These are phyloP conservation scores for Cynoglossus semilaevis DNA, from an alignment of 2,113 vertebrate species.

Conservation along the genomic window DNA sequence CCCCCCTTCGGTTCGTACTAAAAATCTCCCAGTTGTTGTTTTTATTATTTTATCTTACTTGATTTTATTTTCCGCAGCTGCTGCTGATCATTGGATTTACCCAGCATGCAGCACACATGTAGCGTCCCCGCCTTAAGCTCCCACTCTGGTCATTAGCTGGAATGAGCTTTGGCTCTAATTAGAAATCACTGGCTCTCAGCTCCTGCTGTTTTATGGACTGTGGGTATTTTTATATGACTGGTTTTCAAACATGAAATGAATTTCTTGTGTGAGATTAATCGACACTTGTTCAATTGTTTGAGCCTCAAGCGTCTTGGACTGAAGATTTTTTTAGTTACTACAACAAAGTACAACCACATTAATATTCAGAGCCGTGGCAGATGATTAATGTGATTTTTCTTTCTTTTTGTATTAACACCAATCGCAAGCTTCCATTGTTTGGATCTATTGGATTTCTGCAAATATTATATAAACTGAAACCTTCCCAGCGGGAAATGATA, in stretches of 20 bases:
- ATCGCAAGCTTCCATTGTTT: constrained; percentile 5
- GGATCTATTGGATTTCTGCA: constrained; percentile 2
- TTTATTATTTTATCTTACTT: constrained; percentile 9
- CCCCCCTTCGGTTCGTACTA: neutral
- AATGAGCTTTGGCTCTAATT: constrained; percentile 70
- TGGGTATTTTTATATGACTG: constrained; percentile 74
- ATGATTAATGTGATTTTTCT: constrained; percentile 28
- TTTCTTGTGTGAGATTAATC: constrained; percentile 68
- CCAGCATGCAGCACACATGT: constrained; percentile 39
- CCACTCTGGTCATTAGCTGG: constrained; percentile 72
- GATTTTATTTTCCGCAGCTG: constrained; percentile 16
- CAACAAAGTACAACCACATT: constrained; percentile 28
- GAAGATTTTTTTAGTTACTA: constrained; percentile 39
- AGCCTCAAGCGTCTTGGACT: constrained; percentile 26
- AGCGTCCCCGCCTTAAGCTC: constrained; percentile 38
- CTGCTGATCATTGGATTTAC: constrained; percentile 23
- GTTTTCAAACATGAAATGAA: constrained; percentile 73
- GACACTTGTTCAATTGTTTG: constrained; percentile 66
- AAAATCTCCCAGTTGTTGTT: constrained; percentile 1
- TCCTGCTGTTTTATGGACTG: constrained; percentile 74
- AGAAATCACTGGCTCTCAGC: constrained; percentile 66
- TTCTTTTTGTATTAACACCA: constrained; percentile 4
- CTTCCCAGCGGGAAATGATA: neutral
- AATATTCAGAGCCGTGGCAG: constrained; percentile 18
- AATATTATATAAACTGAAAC: constrained; percentile 8